Evolutionary conservation across 92 coral and sea anemone genomes (phyloP).

Genomic region (Siderastrea radians): DNA sequence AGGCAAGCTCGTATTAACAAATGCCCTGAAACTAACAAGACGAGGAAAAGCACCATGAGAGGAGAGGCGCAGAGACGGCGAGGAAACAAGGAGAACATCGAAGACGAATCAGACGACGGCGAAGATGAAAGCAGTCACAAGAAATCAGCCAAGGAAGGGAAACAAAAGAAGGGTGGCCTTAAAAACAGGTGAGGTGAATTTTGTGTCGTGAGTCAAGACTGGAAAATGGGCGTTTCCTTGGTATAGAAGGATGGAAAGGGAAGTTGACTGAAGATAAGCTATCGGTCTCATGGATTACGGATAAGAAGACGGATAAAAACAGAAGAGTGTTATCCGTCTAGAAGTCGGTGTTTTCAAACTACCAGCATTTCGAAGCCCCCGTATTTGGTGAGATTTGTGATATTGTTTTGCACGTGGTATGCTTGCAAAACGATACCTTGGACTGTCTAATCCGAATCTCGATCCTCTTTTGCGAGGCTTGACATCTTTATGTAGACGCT

Average conservation of each 20-base stretch:
- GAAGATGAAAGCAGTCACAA: not conserved
- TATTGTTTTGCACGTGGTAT: too few species aligned
- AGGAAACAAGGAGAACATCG: not conserved
- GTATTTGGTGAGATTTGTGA: too few species aligned
- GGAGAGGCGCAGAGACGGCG: not conserved
- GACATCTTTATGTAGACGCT: not conserved
- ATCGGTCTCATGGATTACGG: too few species aligned
- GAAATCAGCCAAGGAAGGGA: not conserved
- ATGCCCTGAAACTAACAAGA: not conserved
- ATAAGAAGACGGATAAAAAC: too few species aligned
- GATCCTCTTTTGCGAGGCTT: too few species aligned
- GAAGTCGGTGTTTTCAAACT: too few species aligned
- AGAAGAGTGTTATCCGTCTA: too few species aligned
- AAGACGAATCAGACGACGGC: not conserved
- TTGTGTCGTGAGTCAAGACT: not conserved
- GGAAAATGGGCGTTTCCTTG: not conserved
- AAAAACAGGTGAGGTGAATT: not conserved
- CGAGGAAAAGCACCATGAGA: not conserved
- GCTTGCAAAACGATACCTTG: too few species aligned
- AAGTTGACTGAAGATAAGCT: too few species aligned
- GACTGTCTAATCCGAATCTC: too few species aligned
- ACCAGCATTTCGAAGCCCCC: too few species aligned
- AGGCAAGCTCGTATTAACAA: not conserved
- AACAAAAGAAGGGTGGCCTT: not conserved
- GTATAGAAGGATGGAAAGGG: too few species aligned